A percentile compares a stretch with the other conserved stretches of the same genome.
These are phyloP conservation scores for Plagodis dolabraria DNA, from an alignment of 2,888 invertebrate species.

Conservation along the genomic window DNA sequence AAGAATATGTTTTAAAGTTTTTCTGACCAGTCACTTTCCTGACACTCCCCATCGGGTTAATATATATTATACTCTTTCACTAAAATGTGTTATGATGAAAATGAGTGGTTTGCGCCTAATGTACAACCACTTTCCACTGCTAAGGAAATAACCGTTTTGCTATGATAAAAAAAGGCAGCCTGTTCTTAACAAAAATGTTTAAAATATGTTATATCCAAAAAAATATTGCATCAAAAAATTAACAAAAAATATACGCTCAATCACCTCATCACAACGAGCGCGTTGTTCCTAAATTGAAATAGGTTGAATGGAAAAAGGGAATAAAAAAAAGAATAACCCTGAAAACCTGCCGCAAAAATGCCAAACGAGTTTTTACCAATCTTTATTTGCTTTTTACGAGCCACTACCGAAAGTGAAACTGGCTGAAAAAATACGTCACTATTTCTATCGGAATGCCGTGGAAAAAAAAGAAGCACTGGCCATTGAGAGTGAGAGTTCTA, in stretches of 20 bases:
- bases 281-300: constrained; percentile 36
- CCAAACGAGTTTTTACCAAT: constrained; percentile 71
- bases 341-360: constrained; percentile 69
- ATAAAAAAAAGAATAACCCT: constrained; percentile 65
- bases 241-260: constrained; percentile 29
- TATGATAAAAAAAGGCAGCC: no score
- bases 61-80: no score
- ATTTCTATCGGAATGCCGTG: constrained; percentile 76
- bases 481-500: constrained; percentile 77
- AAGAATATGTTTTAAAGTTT: no score
- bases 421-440: constrained; percentile 78
- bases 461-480: constrained; percentile 57
- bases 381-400: constrained; percentile 81
- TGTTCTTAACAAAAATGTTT: constrained; percentile 7
- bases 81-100: no score
- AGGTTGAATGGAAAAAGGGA: constrained; percentile 46
- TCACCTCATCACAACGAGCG: constrained; percentile 25
- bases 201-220: constrained; percentile 7
- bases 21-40: no score
- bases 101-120: no score
- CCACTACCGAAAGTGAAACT: constrained; percentile 76
- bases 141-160: no score
- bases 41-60: no score
- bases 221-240: constrained; percentile 5
- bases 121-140: no score